These are phyloP conservation scores for Perca schrenkii DNA, from an alignment of 2,113 vertebrate genomes.

Conservation along the genomic window DNA sequence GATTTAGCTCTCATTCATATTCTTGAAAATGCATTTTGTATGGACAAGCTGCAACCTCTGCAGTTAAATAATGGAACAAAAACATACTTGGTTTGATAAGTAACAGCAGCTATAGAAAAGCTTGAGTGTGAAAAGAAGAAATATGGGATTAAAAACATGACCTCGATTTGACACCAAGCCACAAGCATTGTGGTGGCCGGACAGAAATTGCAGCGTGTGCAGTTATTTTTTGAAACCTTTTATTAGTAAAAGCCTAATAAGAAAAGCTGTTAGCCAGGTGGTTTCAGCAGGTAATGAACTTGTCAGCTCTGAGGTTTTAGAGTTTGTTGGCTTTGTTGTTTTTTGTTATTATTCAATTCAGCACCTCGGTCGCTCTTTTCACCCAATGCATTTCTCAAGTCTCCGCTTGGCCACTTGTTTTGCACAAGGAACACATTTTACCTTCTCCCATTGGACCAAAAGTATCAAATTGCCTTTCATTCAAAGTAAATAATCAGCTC, in stretches of 20 bases:
- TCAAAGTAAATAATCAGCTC: slow-evolving; percentile 83
- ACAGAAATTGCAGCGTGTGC: slow-evolving; percentile 68
- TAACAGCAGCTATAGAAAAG: slow-evolving; percentile 42
- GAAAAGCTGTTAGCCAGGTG: slow-evolving; percentile 75
- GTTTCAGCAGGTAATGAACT: slow-evolving; percentile 81
- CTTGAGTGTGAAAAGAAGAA: slow-evolving; percentile 26
- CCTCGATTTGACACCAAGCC: slow-evolving; percentile 64
- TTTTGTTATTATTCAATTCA: slow-evolving; percentile 82
- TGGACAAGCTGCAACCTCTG: slow-evolving; percentile 34
- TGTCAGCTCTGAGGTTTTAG: slow-evolving; percentile 77
- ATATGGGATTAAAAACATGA: slow-evolving; percentile 64
- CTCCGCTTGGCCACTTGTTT: slow-evolving; percentile 70
- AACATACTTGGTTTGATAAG: slow-evolving; percentile 37
- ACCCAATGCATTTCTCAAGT: slow-evolving; percentile 75
- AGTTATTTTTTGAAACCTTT: slow-evolving; percentile 71
- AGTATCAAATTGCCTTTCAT: slow-evolving; percentile 77
- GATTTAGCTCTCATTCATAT: slow-evolving; percentile 10
- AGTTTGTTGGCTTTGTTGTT: slow-evolving; percentile 68
- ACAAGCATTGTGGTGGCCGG: slow-evolving; percentile 38
- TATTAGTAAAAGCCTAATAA: slow-evolving; percentile 65
- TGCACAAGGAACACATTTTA: slow-evolving; percentile 76
- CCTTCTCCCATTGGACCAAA: slow-evolving; percentile 70
- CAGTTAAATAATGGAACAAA: slow-evolving; percentile 52
- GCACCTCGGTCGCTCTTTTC: slow-evolving; percentile 68
- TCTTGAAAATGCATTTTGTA: slow-evolving; percentile 59